A percentile compares a stretch with the other conserved stretches of the same genome.
These are phyloP conservation scores for Pocota personata DNA, from an alignment of 2,888 invertebrate genomes.

Conservation along the genomic window DNA sequence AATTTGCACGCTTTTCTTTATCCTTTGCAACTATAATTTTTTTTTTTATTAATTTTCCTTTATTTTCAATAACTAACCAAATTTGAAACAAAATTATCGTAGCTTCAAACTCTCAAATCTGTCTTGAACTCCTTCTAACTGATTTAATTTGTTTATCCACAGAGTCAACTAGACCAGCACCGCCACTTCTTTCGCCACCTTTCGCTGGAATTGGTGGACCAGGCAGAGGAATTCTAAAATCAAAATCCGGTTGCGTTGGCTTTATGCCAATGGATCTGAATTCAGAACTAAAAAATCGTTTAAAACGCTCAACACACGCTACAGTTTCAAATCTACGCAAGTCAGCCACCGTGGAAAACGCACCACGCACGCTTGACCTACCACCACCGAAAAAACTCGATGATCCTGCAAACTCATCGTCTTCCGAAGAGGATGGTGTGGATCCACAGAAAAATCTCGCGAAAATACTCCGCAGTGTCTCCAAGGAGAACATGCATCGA, in stretches of 20 bases:
- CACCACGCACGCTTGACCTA: constrained; percentile 55
- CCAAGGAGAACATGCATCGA: constrained; percentile 78
- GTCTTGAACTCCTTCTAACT: background rate
- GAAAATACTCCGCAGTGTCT: constrained; percentile 79
- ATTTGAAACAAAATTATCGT: background rate
- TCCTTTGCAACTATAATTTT: constrained; percentile 6
- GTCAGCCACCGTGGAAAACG: constrained; percentile 79
- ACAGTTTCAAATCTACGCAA: constrained; percentile 81
- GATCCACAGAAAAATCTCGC: constrained; percentile 79
- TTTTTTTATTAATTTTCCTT: constrained; percentile 38
- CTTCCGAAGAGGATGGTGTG: constrained; percentile 74
- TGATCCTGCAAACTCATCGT: constrained; percentile 66
- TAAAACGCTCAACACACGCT: constrained; percentile 81
- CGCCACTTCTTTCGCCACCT: constrained; percentile 68
- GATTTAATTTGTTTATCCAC: background rate
- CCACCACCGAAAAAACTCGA: constrained; percentile 32
- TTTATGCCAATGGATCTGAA: constrained; percentile 81
- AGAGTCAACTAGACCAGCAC: constrained; percentile 63
- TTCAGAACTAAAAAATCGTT: constrained; percentile 81
- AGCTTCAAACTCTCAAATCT: background rate
- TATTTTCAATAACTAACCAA: constrained; percentile 21
- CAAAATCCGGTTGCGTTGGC: constrained; percentile 79
- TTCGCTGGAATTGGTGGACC: constrained; percentile 73
- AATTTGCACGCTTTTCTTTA: constrained; percentile 64
- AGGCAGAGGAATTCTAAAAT: constrained; percentile 79